These are phyloP conservation scores for Zaprionus taronus DNA, from an alignment of 1,140 invertebrate genomes.

Conservation along the genomic window DNA sequence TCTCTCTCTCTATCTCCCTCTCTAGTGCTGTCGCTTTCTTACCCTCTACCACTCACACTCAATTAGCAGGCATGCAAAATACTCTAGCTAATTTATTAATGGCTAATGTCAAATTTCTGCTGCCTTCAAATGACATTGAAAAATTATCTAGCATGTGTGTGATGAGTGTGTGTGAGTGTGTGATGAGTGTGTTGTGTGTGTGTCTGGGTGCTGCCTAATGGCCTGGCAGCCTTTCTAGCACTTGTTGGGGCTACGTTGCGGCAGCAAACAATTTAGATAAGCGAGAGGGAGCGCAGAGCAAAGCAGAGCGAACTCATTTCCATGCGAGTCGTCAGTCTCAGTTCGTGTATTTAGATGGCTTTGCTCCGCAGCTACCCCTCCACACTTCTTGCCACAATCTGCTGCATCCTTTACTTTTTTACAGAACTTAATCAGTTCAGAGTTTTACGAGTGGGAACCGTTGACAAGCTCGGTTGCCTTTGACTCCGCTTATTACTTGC, in stretches of 20 bases:
- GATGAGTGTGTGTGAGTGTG: background rate
- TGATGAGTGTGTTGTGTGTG: background rate
- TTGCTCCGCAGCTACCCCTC: background rate
- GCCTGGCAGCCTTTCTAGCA: constrained; percentile 51
- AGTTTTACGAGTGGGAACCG: constrained; percentile 52
- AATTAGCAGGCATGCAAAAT: constrained; percentile 66
- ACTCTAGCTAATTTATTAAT: constrained; percentile 73
- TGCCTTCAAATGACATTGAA: constrained; percentile 76
- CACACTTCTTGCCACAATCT: background rate
- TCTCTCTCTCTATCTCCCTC: background rate
- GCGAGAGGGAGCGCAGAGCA: constrained; percentile 31
- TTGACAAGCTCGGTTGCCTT: constrained; percentile 32
- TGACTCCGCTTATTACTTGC: background rate
- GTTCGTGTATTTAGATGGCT: constrained; percentile 8
- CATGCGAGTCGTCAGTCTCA: constrained; percentile 7
- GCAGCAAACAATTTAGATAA: constrained; percentile 78
- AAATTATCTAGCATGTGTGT: constrained; percentile 57
- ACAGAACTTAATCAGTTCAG: constrained; percentile 57
- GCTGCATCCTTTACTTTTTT: constrained; percentile 10
- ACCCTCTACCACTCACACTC: constrained; percentile 45
- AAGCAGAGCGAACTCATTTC: constrained; percentile 36
- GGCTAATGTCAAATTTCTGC: constrained; percentile 67
- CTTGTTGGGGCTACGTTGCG: constrained; percentile 47
- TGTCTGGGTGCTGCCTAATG: constrained; percentile 60
- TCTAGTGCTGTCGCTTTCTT: background rate